phyloP scores from a whole-genome alignment of 2,113 vertebrate genomes.

The Columba janthina region DNA sequence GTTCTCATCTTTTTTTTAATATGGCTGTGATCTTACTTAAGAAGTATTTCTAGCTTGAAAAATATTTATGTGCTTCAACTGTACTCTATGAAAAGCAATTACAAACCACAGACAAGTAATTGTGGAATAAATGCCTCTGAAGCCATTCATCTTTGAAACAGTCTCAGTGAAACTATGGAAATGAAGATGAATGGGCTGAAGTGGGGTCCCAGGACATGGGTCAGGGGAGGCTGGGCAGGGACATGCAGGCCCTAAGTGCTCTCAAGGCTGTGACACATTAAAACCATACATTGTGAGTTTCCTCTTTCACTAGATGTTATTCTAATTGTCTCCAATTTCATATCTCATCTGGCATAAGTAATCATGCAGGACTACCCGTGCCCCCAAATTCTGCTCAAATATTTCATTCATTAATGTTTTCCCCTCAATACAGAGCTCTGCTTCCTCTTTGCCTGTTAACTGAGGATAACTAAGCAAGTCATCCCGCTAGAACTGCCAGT shows the following conservation, averaged over 20 bases:
- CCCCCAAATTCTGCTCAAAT: not conserved
- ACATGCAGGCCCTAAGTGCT: rapidly evolving
- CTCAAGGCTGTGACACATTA: not conserved
- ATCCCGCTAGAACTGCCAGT: not conserved
- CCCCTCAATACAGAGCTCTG: not conserved
- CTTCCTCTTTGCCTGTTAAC: not conserved
- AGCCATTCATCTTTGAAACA: not conserved
- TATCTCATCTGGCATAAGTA: not conserved
- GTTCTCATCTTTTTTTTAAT: not conserved
- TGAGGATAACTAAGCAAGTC: not conserved
- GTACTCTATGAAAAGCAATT: not conserved
- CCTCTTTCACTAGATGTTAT: not conserved
- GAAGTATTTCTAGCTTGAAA: not conserved
- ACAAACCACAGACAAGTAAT: not conserved
- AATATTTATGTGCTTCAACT: not conserved
- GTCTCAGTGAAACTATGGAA: not conserved
- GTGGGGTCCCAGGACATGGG: no score
- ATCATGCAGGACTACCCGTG: rapidly evolving
- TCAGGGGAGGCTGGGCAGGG: not conserved
- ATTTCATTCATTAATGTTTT: not conserved
- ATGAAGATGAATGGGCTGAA: not conserved
- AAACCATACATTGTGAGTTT: not conserved
- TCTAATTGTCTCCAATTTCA: not conserved
- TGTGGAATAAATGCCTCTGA: not conserved
- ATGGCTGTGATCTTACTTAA: not conserved